phyloP scores from a whole-genome alignment of 30 jellyfish, hydroid and myxozoan species.

The Aurelia sp. region DNA sequence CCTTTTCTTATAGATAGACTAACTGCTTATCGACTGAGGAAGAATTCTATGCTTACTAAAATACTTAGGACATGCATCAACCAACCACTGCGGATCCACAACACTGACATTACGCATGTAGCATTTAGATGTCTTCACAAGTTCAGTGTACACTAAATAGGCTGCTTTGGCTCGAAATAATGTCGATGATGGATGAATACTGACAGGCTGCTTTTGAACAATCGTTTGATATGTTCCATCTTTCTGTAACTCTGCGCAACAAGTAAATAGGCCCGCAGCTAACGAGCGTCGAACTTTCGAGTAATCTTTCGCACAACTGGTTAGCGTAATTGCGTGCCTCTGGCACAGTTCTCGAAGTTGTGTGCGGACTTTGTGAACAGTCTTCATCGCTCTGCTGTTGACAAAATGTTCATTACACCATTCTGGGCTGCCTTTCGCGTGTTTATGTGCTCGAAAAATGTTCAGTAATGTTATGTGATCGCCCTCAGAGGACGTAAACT shows the following conservation, averaged over 20 bases:
- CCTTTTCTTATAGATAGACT: too few species aligned
- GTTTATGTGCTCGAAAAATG: constrained; percentile 85
- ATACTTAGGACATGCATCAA: constrained; percentile 81
- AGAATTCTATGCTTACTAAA: constrained; percentile 57
- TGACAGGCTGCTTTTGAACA: constrained; percentile 81
- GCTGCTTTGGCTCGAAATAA: constrained; percentile 84
- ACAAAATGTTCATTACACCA: constrained; percentile 95
- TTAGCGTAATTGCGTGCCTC: constrained; percentile 48
- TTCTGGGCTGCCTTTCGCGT: constrained; percentile 73
- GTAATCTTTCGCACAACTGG: constrained; percentile 84
- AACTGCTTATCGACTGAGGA: constrained; percentile 69
- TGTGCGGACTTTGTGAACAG: constrained; percentile 78
- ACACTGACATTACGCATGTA: constrained; percentile 87
- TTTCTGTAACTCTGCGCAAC: constrained; percentile 90
- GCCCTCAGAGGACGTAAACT: constrained; percentile 91
- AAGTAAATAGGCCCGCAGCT: constrained; percentile 84
- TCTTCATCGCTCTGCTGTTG: constrained; percentile 83
- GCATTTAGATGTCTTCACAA: constrained; percentile 89
- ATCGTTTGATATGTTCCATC: constrained; percentile 92
- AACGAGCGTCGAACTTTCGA: constrained; percentile 68
- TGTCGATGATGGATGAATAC: constrained; percentile 95
- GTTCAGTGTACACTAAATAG: constrained; percentile 81
- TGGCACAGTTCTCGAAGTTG: constrained; percentile 89
- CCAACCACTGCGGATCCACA: constrained; percentile 92
- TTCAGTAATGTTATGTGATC: constrained; percentile 83